These are phyloP conservation scores for Yoshiicerus persimilis DNA, from an alignment of 1,140 invertebrate genomes.

Conservation along the genomic window DNA sequence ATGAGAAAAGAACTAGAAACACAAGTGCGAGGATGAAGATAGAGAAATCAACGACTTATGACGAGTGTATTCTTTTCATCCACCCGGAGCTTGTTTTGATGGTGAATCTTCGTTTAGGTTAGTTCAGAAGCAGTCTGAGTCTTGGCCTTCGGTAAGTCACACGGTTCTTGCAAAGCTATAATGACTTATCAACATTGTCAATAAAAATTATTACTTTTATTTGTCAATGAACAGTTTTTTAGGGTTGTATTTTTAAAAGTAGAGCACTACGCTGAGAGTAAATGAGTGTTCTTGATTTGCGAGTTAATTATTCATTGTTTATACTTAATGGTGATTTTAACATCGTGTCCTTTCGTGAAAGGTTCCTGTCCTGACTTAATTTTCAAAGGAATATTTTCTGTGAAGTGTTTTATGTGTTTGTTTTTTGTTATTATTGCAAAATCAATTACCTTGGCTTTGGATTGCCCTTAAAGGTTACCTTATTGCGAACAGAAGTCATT, in stretches of 20 bases:
- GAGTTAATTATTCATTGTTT: not conserved
- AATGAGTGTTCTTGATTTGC: not conserved
- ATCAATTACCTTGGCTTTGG: not conserved
- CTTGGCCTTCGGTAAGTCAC: conserved; percentile 5
- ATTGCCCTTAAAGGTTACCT: not conserved
- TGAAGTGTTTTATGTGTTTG: not conserved
- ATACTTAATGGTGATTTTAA: not conserved
- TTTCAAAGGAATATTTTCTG: not conserved
- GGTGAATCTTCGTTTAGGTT: not conserved
- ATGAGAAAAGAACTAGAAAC: not conserved
- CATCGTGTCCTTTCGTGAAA: not conserved
- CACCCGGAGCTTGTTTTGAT: conserved; percentile 4
- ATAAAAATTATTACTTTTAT: not conserved
- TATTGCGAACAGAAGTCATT: not conserved
- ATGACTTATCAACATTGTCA: not conserved
- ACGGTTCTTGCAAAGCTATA: not conserved
- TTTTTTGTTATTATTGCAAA: not conserved
- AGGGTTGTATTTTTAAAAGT: not conserved
- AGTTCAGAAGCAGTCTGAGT: not conserved
- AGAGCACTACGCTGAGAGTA: not conserved
- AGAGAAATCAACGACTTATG: conserved; percentile 1
- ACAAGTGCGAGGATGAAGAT: not conserved
- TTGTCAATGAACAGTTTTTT: not conserved
- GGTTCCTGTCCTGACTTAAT: not conserved
- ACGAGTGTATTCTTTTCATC: conserved; percentile 17